Evolutionary conservation across 2,113 vertebrate genomes (phyloP).

Genomic region (Ranitomeya imitator): DNA sequence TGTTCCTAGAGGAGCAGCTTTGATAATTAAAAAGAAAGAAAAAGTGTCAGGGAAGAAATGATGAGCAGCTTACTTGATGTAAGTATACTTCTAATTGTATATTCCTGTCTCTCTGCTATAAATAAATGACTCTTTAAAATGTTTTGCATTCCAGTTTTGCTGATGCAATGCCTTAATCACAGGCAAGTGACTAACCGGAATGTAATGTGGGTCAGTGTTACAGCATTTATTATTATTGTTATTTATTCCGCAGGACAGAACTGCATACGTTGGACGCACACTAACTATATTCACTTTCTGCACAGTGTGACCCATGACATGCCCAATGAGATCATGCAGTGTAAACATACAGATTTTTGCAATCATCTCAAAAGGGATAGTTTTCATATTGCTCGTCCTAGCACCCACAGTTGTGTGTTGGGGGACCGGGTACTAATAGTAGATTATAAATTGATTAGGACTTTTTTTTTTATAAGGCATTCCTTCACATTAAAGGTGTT

Average conservation of each 20-base stretch:
- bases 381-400: no score
- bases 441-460: no score
- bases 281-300: neutral
- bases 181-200: conserved; percentile 5
- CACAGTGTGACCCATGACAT: neutral
- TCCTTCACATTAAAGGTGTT: no score
- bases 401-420: no score
- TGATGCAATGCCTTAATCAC: conserved; percentile 12
- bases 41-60: neutral
- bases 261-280: neutral
- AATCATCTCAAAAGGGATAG: neutral
- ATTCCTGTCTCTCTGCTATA: neutral
- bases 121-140: neutral
- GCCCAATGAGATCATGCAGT: neutral
- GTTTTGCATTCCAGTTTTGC: conserved; percentile 16
- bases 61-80: neutral
- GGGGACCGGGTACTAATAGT: no score
- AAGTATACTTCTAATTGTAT: neutral
- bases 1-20: neutral
- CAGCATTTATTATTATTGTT: neutral
- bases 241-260: neutral
- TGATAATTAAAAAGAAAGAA: neutral
- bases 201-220: conserved; percentile 3
- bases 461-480: no score
- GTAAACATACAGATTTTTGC: neutral